Base-by-base conservation (phyloP, 2,113 vertebrate species). In the Redunca redunca region DNA sequence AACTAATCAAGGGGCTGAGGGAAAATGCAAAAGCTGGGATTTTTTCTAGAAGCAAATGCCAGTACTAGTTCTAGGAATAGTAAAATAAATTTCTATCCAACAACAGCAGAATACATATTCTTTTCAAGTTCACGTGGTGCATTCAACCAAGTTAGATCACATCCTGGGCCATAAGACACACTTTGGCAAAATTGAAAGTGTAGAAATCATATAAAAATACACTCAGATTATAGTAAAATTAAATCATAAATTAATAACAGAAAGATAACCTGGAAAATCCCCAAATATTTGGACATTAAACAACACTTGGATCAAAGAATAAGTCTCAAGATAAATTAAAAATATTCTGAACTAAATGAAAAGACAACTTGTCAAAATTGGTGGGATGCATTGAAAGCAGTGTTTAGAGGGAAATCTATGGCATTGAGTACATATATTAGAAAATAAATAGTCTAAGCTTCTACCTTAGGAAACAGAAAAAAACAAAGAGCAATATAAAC, bases 301-400 rank as follows among this genome's bases (percentile, higher is more conserved):
- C n/a, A 94, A 53, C 6, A 55, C 4, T 71, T 85, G 26, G 16
- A 28, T 77, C 48, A 86, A 67, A 86, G 55, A 67, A 33, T 87
- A 90, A 82, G 78, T 62, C 78, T 93, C 9, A 84, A 91, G 86
- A 88, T 48, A 96, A 71, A 80, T 71, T 94, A 43, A 82, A 95
- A 87, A 16, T 60, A 86, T 87, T 77, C 97, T 89, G 21, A 95
- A 78, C 17, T 87, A 94, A 92, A 95, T 95, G 48, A 62, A 97
- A 92, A 85, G 53, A 71, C 74, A 90, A 7, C 19, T 53, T 85
- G 95, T 33, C 26, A 94, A 93, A 94, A 90, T 84, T 80, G 84
- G 16, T 80, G 48, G 3, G 55, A n/a, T 88, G 40, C 15, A 17
- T 33, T 88, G 43, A 93, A 53, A 83, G n/a, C 21, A 88, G 11